Percentiles rank a stretch among this genome's conserved stretches.
phyloP scores from a whole-genome alignment of 2,113 vertebrate species.

The Cynopterus brachyotis region DNA sequence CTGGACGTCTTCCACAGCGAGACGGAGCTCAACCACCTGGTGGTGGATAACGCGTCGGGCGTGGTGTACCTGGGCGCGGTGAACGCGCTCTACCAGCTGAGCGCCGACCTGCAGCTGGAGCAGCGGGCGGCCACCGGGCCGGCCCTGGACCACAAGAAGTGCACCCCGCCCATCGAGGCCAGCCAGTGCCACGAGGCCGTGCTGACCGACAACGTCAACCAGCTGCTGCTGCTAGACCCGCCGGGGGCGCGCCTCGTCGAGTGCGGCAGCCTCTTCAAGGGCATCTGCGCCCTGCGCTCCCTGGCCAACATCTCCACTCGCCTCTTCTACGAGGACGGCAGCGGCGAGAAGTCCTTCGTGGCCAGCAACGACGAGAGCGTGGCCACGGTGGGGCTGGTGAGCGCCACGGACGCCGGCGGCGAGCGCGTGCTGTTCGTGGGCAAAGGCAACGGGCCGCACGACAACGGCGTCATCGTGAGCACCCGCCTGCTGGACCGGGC shows the following conservation, averaged over 20 bases:
- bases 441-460: conserved; percentile 92
- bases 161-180: conserved; percentile 93
- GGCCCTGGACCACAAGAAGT: conserved; percentile 87
- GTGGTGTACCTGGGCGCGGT: conserved; percentile 92
- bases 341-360: conserved; percentile 96
- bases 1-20: conserved; percentile 78
- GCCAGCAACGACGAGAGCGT: conserved; percentile 92
- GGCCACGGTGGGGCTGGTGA: conserved; percentile 93
- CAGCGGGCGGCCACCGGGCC: conserved; percentile 85
- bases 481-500: conserved; percentile 89
- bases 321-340: conserved; percentile 90
- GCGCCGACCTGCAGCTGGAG: conserved; percentile 78
- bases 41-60: conserved; percentile 85
- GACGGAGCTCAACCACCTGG: conserved; percentile 91
- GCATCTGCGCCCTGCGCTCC: conserved; percentile 92
- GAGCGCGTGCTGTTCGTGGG: conserved; percentile 91
- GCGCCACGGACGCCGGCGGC: conserved; percentile 68
- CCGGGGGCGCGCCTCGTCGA: conserved; percentile 85
- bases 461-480: conserved; percentile 96
- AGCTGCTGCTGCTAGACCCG: conserved; percentile 91
- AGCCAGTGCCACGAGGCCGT: conserved; percentile 87
- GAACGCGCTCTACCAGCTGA: conserved; percentile 92
- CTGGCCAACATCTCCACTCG: conserved; percentile 85
- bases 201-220: conserved; percentile 91
- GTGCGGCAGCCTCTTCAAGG: conserved; percentile 95